Percentiles rank a stretch among this genome's conserved stretches.
These are phyloP conservation scores for Synergus umbraculus DNA, from an alignment of 2,888 invertebrate species.

Conservation along the genomic window DNA sequence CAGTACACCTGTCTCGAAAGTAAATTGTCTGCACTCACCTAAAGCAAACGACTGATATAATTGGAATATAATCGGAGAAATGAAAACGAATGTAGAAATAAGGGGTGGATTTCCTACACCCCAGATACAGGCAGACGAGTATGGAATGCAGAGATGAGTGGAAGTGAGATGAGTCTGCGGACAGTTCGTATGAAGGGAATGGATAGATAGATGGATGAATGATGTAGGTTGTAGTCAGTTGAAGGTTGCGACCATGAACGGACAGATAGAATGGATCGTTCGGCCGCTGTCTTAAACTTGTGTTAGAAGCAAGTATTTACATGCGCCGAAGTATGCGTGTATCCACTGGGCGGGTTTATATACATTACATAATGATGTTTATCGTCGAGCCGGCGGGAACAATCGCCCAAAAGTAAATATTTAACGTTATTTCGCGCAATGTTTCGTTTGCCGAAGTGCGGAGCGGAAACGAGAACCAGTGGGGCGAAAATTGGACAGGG, in stretches of 20 bases:
- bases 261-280: slow-evolving; percentile 36
- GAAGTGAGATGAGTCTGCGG: slow-evolving; percentile 20
- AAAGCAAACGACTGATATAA: slow-evolving; percentile 60
- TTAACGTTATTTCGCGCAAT: slow-evolving; percentile 78
- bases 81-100: slow-evolving; percentile 33
- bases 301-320: slow-evolving; percentile 50
- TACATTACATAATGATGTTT: slow-evolving; percentile 78
- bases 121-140: slow-evolving; percentile 5
- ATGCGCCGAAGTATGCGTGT: slow-evolving; percentile 47
- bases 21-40: slow-evolving; percentile 43
- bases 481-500: slow-evolving; percentile 67
- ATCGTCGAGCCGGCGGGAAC: slow-evolving; percentile 73
- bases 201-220: slow-evolving; percentile 23
- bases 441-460: slow-evolving; percentile 68
- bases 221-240: slow-evolving; percentile 11
- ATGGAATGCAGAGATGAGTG: not conserved
- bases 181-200: slow-evolving; percentile 26
- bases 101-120: slow-evolving; percentile 24
- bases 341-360: slow-evolving; percentile 66
- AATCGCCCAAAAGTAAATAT: slow-evolving; percentile 75
- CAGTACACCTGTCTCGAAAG: slow-evolving; percentile 39
- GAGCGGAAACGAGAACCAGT: slow-evolving; percentile 47
- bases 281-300: slow-evolving; percentile 50
- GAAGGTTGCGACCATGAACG: slow-evolving; percentile 33
- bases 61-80: slow-evolving; percentile 60